Evolutionary conservation across 1,140 invertebrate genomes (phyloP).

Genomic region (Asbolus verrucosus): DNA sequence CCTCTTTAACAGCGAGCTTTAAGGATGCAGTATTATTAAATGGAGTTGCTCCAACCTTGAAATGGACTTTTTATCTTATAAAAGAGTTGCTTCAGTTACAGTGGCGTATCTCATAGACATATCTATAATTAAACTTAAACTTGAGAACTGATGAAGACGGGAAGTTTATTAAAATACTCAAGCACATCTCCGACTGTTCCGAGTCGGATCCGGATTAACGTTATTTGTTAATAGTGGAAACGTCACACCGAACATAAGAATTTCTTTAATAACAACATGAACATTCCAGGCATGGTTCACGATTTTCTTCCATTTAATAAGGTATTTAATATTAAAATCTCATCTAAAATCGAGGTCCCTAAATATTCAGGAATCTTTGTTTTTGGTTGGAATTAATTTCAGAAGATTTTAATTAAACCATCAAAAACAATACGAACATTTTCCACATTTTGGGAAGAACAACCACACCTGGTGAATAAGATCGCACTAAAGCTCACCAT

Average conservation of each 20-base stretch:
- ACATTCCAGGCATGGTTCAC: slow-evolving; percentile 23
- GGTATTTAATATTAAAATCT: slow-evolving; percentile 38
- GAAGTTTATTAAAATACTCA: no score
- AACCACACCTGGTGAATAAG: neutral
- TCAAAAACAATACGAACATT: slow-evolving; percentile 23
- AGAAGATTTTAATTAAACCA: slow-evolving; percentile 41
- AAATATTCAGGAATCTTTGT: slow-evolving; percentile 31
- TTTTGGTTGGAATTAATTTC: slow-evolving; percentile 28
- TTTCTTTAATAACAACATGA: slow-evolving; percentile 27
- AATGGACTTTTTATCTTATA: neutral
- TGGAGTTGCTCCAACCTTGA: neutral
- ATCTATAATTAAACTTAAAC: no score
- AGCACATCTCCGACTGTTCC: no score
- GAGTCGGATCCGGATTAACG: no score
- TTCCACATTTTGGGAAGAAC: no score
- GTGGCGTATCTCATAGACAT: no score
- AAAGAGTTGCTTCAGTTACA: no score
- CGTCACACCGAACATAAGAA: neutral
- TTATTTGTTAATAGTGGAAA: no score
- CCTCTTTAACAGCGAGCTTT: neutral
- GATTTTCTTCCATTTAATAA: slow-evolving; percentile 27
- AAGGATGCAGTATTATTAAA: no score
- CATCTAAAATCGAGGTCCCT: slow-evolving; percentile 17
- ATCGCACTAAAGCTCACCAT: no score
- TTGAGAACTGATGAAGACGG: no score